These are phyloP conservation scores for Sesamia nonagrioides DNA, from an alignment of 1,140 invertebrate genomes.

Conservation along the genomic window DNA sequence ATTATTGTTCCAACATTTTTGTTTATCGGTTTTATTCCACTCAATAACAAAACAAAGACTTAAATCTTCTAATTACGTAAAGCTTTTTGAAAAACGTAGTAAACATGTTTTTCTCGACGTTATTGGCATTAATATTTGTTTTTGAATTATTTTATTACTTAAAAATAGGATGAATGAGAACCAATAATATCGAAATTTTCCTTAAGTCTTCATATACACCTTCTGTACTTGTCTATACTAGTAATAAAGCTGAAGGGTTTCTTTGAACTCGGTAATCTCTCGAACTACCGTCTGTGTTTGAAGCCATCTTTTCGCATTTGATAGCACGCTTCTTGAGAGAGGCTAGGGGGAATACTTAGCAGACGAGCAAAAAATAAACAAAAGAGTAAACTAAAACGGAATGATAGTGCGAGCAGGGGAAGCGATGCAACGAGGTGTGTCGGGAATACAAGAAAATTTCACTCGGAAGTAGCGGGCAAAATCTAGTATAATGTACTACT, in stretches of 20 bases:
- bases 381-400: too few relatives aligned
- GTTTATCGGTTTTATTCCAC: background rate
- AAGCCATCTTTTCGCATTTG: too few relatives aligned
- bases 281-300: too few relatives aligned
- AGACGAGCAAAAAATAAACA: too few relatives aligned
- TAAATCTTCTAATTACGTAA: background rate
- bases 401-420: too few relatives aligned
- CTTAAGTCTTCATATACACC: background rate
- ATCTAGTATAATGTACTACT: too few relatives aligned
- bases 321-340: too few relatives aligned
- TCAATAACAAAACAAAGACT: background rate
- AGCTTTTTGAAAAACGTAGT: background rate
- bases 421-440: too few relatives aligned
- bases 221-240: background rate
- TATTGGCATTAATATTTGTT: background rate
- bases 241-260: too few relatives aligned
- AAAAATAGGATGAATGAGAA: background rate
- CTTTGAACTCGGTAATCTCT: too few relatives aligned
- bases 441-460: background rate
- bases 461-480: background rate
- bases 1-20: background rate
- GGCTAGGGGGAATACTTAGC: too few relatives aligned
- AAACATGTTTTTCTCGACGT: conserved; percentile 1
- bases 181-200: background rate
- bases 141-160: background rate